Evolutionary conservation across 1,140 invertebrate species (phyloP).

Genomic region (Diabrotica virgifera): DNA sequence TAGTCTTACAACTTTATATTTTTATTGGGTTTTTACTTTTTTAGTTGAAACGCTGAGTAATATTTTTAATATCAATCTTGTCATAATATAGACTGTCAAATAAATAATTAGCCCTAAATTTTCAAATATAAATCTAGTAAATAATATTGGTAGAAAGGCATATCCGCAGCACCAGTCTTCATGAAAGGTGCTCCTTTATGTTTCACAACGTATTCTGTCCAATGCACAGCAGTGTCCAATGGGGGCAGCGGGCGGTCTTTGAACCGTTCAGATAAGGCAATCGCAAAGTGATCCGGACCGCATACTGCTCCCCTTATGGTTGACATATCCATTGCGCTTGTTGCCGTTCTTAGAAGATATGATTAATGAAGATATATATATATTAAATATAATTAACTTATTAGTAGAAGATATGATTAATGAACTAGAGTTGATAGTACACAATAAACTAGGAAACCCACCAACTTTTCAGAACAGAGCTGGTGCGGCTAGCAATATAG

Average conservation of each 20-base stretch:
- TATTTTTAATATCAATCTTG: background rate
- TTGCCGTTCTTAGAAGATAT: too few species aligned
- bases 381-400: too few species aligned
- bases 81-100: background rate
- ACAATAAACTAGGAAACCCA: too few species aligned
- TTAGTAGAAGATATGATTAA: too few species aligned
- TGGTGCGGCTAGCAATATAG: too few species aligned
- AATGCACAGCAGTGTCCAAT: constrained; percentile 57
- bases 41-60: too few species aligned
- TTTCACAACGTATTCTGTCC: constrained; percentile 62
- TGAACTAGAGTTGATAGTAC: too few species aligned
- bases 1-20: constrained; percentile 1
- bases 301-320: too few species aligned
- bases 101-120: background rate
- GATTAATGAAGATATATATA: too few species aligned
- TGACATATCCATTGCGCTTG: too few species aligned
- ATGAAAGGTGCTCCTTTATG: constrained; percentile 58
- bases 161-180: constrained; percentile 53
- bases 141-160: constrained; percentile 61
- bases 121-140: constrained; percentile 52
- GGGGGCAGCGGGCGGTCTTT: constrained; percentile 55
- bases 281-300: too few species aligned
- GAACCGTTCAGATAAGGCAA: constrained; percentile 54
- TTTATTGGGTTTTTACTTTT: background rate
- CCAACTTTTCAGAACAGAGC: too few species aligned